Evolutionary conservation across 2,113 vertebrate species (phyloP), one percentile per base, ranked within the genome.

Genomic region (Psilopsiagon aymara): DNA sequence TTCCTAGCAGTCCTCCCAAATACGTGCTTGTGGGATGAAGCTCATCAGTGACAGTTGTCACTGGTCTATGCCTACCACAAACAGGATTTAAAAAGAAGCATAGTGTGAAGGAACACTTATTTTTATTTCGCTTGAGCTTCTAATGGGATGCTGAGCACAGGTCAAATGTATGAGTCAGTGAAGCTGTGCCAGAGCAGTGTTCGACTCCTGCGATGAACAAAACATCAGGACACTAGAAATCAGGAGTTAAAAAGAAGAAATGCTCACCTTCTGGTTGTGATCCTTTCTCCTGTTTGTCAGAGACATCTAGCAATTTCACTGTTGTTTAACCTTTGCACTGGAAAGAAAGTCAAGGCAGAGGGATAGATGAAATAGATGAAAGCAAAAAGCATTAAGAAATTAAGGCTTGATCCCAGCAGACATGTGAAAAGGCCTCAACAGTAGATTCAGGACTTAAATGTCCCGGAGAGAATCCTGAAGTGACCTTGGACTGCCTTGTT

Each of bases 121-220:
- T 82, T 84, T 60, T 74, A 31, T 64, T 59, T 67, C 3, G 1
- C 31, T 41, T 55, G 52, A 46, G 29, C 29, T 78, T 67, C 51
- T 68, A 0, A 25, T 37, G 46, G 28, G 66, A 17, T 63, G 37
- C 55, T 43, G 76, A 46, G 39, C 24, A 12, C 2, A 2, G 39
- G 44, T 73, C 51, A 66, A 27, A 52, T 0, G 0, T 19, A 2
- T 0, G 5, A 85, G 23, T 33, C 28, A 8, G 46, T 16, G 66
- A 24, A 41, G 39, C 37, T 73, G 33, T 68, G 63, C 14, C 44
- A 53, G 81, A 63, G 43, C 10, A 51, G 59, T 35, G 18, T 68
- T 70, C 75, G 63, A 37, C 53, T 80, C 52, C 43, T 64, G 41
- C 0, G 0, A 25, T 59, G 51, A 57, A n/a, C 35, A 41, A 31